Conservation (phyloP, 1,140 invertebrate genomes). For the Bombus superbus region DNA sequence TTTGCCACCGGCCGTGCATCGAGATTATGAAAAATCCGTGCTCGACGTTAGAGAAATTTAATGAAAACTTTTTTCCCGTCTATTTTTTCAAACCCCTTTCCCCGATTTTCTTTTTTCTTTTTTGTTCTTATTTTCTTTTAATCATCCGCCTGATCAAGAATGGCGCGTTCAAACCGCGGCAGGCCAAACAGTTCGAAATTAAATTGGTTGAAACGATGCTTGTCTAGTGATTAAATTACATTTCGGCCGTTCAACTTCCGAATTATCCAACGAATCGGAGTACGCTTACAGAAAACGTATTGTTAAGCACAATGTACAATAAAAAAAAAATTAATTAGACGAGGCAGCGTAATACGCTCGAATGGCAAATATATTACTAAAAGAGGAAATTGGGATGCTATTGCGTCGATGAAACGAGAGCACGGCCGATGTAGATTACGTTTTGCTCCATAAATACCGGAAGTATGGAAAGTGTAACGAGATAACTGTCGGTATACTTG, state of each 20-base stretch:
- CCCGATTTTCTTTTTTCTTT: no score
- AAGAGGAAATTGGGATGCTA: background rate
- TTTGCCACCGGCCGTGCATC: background rate
- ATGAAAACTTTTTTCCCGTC: constrained; percentile 21
- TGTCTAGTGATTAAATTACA: background rate
- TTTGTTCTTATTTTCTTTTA: background rate
- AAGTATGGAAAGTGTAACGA: constrained; percentile 33
- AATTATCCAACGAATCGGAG: background rate
- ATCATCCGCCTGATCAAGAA: no score
- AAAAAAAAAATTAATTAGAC: background rate
- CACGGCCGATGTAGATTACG: constrained; percentile 4
- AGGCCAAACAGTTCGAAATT: background rate
- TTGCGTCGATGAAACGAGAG: background rate
- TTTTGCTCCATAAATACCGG: constrained; percentile 20
- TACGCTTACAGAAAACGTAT: background rate
- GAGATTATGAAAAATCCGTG: constrained; percentile 16
- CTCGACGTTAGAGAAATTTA: background rate
- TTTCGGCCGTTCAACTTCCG: background rate
- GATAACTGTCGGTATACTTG: constrained; percentile 33
- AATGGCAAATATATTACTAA: constrained; percentile 2
- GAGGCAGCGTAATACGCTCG: background rate
- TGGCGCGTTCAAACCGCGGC: background rate
- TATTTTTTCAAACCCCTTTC: background rate
- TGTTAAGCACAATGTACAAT: no score
- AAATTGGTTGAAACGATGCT: background rate